Evolutionary conservation across 1,140 invertebrate species (phyloP).

Genomic region (Heterodera schachtii): DNA sequence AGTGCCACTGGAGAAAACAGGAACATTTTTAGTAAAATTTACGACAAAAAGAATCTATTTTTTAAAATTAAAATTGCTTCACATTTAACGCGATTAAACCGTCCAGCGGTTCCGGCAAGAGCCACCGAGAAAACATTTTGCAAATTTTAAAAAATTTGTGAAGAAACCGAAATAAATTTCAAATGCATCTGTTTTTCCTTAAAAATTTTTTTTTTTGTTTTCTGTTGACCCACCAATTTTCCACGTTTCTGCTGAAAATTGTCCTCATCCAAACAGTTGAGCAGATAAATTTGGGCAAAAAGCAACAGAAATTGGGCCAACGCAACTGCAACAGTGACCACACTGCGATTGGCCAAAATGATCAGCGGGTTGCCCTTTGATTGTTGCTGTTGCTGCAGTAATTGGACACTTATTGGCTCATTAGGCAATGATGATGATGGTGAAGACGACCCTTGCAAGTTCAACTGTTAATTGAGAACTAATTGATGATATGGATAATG

Average conservation of each 20-base stretch:
- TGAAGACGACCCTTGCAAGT: constrained; percentile 14
- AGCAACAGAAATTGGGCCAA: constrained; percentile 24
- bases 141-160: too few relatives aligned
- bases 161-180: background rate
- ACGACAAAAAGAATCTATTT: too few relatives aligned
- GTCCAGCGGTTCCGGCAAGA: too few relatives aligned
- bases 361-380: background rate
- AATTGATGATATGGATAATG: too few relatives aligned
- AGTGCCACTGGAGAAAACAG: too few relatives aligned
- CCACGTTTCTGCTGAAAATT: constrained; percentile 22
- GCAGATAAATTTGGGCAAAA: constrained; percentile 22
- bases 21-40: too few relatives aligned
- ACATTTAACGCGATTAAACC: too few relatives aligned
- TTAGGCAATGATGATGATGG: too few relatives aligned
- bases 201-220: too few relatives aligned
- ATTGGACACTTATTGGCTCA: too few relatives aligned
- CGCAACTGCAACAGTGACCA: constrained; percentile 21
- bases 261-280: constrained; percentile 28
- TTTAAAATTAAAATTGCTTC: too few relatives aligned
- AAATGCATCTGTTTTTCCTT: background rate
- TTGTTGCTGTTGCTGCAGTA: background rate
- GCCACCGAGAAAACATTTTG: too few relatives aligned
- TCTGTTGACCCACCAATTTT: constrained; percentile 9
- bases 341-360: constrained; percentile 20
- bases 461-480: background rate